These are phyloP conservation scores for Chrosomus eos DNA, from an alignment of 2,797 vertebrate genomes.

Conservation along the genomic window DNA sequence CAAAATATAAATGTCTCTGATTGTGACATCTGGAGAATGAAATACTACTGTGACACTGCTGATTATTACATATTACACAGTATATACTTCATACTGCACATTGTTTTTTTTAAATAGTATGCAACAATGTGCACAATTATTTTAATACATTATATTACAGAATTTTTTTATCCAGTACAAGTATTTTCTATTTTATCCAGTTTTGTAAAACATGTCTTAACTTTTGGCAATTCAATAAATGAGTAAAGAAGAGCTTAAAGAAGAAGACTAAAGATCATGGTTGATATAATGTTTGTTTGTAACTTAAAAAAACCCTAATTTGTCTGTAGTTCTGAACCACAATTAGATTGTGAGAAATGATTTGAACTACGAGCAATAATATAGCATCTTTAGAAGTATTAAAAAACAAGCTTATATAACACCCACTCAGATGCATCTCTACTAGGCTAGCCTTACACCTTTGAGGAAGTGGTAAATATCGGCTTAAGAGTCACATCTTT, in stretches of 20 bases:
- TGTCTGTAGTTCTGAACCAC: background rate
- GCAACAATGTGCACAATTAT: too few species aligned
- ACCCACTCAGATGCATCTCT: background rate
- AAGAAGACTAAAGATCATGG: background rate
- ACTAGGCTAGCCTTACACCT: background rate
- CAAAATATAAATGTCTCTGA: background rate
- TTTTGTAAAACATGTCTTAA: background rate
- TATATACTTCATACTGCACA: background rate
- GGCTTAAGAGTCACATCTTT: background rate
- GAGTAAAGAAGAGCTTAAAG: constrained; percentile 4
- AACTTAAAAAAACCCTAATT: background rate
- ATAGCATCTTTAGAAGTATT: background rate
- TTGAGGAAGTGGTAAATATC: background rate
- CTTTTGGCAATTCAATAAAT: background rate
- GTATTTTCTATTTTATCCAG: background rate
- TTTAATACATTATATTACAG: background rate
- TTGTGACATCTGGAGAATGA: background rate
- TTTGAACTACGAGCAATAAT: background rate
- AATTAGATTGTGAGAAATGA: background rate
- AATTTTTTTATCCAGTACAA: background rate
- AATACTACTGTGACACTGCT: background rate
- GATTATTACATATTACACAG: background rate
- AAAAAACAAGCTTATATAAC: background rate
- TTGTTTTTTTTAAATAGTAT: background rate
- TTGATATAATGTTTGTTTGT: background rate